Evolutionary conservation across 2,888 invertebrate genomes (phyloP).

Genomic region (Eupithecia insigniata): DNA sequence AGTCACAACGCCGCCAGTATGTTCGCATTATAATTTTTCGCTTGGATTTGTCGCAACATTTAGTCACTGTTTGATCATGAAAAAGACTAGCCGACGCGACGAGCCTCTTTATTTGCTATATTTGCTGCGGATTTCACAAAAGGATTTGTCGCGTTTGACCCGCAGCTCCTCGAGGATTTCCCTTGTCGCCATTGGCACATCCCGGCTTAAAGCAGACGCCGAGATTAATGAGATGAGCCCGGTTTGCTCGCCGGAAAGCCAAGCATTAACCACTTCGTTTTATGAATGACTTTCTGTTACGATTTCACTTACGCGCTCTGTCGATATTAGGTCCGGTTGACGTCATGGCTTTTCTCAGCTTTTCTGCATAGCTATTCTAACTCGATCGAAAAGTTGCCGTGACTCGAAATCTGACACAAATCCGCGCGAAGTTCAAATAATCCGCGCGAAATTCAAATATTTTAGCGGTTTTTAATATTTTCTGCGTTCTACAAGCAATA

Average conservation of each 20-base stretch:
- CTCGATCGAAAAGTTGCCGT: too few species aligned
- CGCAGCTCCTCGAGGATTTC: slow-evolving; percentile 70
- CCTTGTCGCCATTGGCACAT: slow-evolving; percentile 77
- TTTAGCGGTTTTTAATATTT: too few species aligned
- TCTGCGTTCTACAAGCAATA: too few species aligned
- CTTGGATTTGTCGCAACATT: slow-evolving; percentile 5
- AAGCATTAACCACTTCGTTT: slow-evolving; percentile 51
- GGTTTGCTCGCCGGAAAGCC: slow-evolving; percentile 50
- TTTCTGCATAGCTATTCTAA: too few species aligned
- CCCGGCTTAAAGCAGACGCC: slow-evolving; percentile 77
- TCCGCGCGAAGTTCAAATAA: too few species aligned
- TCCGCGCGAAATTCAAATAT: too few species aligned
- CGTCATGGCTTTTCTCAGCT: slow-evolving; percentile 38
- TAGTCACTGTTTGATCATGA: slow-evolving; percentile 33
- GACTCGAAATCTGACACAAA: too few species aligned
- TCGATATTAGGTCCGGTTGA: slow-evolving; percentile 36
- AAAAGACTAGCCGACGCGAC: slow-evolving; percentile 42
- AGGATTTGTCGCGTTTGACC: slow-evolving; percentile 72
- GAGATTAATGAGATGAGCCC: slow-evolving; percentile 79
- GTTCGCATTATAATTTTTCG: slow-evolving; percentile 23
- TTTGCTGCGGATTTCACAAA: slow-evolving; percentile 71
- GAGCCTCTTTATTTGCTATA: slow-evolving; percentile 65
- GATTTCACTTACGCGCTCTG: slow-evolving; percentile 40
- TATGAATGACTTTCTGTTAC: slow-evolving; percentile 54
- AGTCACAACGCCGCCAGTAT: background rate